Evolutionary conservation across 2,797 vertebrate species (phyloP).

Genomic region (Channallabes apus): DNA sequence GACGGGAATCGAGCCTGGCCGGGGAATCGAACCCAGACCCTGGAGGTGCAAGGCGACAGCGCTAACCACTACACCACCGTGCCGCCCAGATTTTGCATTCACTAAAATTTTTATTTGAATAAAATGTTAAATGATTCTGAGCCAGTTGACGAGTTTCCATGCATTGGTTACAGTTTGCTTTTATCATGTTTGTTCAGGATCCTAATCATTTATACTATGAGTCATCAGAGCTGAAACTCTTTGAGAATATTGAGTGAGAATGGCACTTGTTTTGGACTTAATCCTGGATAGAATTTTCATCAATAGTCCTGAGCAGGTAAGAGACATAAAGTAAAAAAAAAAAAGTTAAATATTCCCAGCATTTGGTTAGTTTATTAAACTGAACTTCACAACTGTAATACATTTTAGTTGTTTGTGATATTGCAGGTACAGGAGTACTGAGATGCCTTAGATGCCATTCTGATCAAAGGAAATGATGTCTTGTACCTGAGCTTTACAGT

Average conservation of each 20-base stretch:
- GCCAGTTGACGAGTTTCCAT: neutral
- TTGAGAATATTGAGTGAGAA: slow-evolving; percentile 98
- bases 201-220: slow-evolving; percentile 89
- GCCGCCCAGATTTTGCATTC: too few species aligned
- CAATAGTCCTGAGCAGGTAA: slow-evolving; percentile 88
- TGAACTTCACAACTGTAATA: neutral
- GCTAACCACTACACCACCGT: too few species aligned
- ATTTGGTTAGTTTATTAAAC: neutral
- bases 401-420: neutral
- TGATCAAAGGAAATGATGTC: slow-evolving; percentile 87
- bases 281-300: slow-evolving; percentile 95
- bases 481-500: slow-evolving; percentile 92
- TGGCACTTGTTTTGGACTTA: slow-evolving; percentile 98
- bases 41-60: too few species aligned
- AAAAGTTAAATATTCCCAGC: neutral
- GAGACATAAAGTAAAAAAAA: neutral
- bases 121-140: neutral
- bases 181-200: slow-evolving; percentile 73
- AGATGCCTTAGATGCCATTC: slow-evolving; percentile 88
- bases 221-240: slow-evolving; percentile 93
- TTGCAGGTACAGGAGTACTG: slow-evolving; percentile 91
- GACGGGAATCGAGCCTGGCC: too few species aligned
- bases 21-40: too few species aligned
- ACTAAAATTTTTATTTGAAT: too few species aligned
- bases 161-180: neutral